phyloP scores from a whole-genome alignment of 30 jellyfish, hydroid and myxozoan genomes.

The Sanderia malayensis region DNA sequence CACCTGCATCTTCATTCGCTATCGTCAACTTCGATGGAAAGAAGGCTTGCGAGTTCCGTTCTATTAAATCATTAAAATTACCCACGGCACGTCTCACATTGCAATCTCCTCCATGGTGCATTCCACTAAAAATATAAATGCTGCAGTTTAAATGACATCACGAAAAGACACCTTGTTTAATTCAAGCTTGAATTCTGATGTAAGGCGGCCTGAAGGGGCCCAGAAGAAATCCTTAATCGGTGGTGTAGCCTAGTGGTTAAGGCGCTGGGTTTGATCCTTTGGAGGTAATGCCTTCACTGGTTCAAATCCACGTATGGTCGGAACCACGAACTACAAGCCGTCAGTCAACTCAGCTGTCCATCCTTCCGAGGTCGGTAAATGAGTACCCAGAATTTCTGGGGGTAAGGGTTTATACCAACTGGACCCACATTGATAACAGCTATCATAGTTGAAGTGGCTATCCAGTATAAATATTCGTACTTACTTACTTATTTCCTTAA shows the following conservation, averaged over 20 bases:
- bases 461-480: too few relatives aligned
- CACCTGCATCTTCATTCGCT: slow-evolving; percentile 26
- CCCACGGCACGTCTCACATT: slow-evolving; percentile 51
- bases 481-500: not conserved
- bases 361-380: too few relatives aligned
- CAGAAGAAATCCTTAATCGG: not conserved
- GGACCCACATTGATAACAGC: not conserved
- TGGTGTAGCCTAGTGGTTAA: too few relatives aligned
- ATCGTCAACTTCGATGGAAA: slow-evolving; percentile 26
- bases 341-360: too few relatives aligned
- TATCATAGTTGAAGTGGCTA: not conserved
- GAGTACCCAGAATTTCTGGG: too few relatives aligned
- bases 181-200: slow-evolving; percentile 3
- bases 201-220: too few relatives aligned
- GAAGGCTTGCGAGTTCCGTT: slow-evolving; percentile 46
- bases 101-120: slow-evolving; percentile 83
- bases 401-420: too few relatives aligned
- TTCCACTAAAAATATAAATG: slow-evolving; percentile 61
- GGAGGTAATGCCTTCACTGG: too few relatives aligned
- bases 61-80: slow-evolving; percentile 47
- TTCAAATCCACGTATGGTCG: too few relatives aligned
- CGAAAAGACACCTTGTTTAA: not conserved
- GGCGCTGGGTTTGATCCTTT: too few relatives aligned
- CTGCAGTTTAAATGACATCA: not conserved
- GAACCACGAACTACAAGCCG: too few relatives aligned